phyloP scores from a whole-genome alignment of 92 coral and sea anemone species.

The Diadumene lineata region DNA sequence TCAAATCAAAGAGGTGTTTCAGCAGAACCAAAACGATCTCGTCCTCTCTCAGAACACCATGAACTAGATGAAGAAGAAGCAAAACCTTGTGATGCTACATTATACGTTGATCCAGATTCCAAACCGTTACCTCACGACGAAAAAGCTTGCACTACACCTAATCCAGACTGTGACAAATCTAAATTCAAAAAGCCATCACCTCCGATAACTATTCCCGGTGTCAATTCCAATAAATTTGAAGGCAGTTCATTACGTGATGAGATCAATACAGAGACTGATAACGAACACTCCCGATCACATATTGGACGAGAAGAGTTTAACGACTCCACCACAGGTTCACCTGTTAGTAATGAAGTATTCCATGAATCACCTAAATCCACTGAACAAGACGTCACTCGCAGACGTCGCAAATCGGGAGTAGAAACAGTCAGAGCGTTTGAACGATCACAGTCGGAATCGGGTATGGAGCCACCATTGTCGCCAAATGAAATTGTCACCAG shows the following conservation, averaged over 20 bases:
- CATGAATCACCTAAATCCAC: slow-evolving; percentile 7
- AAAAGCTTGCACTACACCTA: background rate
- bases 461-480: background rate
- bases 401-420: slow-evolving; percentile 14
- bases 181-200: background rate
- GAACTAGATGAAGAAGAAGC: background rate
- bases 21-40: slow-evolving; percentile 33
- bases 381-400: background rate
- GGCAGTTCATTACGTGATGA: slow-evolving; percentile 21
- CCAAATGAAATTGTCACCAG: background rate
- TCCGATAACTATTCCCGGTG: background rate
- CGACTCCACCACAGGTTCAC: slow-evolving; percentile 41
- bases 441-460: slow-evolving; percentile 28
- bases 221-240: background rate
- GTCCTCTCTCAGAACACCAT: slow-evolving; percentile 7
- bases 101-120: slow-evolving; percentile 30
- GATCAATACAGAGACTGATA: slow-evolving; percentile 22
- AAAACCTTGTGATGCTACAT: background rate
- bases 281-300: slow-evolving; percentile 60
- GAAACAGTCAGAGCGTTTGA: background rate
- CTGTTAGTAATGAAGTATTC: slow-evolving; percentile 1
- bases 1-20: slow-evolving; percentile 36
- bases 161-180: too few species aligned
- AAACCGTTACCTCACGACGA: background rate
- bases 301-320: slow-evolving; percentile 62